Percentiles rank a stretch among this genome's conserved stretches.
Conservation (phyloP, 2,888 invertebrate species). For the Ditylenchus weischeri region DNA sequence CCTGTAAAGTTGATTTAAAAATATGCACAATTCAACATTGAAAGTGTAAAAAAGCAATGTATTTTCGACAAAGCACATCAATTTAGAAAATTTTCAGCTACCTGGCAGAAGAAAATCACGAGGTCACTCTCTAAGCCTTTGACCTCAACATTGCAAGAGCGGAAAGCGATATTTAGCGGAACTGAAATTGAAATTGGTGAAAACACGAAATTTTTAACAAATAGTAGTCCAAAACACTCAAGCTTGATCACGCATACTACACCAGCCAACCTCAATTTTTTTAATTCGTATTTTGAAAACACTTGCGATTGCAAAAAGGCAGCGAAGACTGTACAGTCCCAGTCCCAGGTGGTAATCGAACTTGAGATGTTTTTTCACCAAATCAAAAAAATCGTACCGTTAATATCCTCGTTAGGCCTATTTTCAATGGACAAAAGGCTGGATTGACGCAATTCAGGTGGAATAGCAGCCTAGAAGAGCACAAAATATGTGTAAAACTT, state of each 20-base stretch:
- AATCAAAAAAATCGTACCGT: no score
- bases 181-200: conserved; percentile 13
- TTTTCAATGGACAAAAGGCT: no score
- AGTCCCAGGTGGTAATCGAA: no score
- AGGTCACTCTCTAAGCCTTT: conserved; percentile 7
- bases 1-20: conserved; percentile 5
- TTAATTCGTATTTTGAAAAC: no score
- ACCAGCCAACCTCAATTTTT: no score
- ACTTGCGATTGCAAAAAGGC: no score
- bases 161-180: conserved; percentile 15
- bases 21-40: no score
- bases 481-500: no score
- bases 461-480: neutral
- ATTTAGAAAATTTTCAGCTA: neutral
- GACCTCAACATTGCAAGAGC: conserved; percentile 8
- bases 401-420: no score
- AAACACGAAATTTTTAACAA: neutral
- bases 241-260: no score
- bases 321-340: no score
- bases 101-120: conserved; percentile 19
- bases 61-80: neutral
- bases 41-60: neutral
- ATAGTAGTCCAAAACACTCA: neutral
- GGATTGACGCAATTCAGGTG: conserved; percentile 12
- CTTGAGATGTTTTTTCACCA: no score